These are phyloP conservation scores for Xyrichtys novacula DNA, from an alignment of 2,797 vertebrate genomes.

Conservation along the genomic window DNA sequence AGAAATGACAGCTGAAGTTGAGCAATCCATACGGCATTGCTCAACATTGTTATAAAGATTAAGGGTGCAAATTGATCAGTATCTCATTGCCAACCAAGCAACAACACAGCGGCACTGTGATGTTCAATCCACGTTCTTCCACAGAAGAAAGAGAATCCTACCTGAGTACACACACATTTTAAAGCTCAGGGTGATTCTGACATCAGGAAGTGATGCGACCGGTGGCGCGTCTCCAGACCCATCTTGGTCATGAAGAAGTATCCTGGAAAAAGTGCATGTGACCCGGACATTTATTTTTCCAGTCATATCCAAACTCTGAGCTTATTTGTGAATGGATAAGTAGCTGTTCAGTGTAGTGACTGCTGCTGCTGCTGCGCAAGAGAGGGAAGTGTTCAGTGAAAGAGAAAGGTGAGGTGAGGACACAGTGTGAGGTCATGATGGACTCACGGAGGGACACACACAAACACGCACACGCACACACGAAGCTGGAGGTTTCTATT, in stretches of 20 bases:
- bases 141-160: neutral
- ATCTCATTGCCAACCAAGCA: constrained; percentile 8
- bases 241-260: neutral
- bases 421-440: neutral
- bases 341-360: neutral
- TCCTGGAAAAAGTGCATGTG: constrained; percentile 19
- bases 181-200: neutral
- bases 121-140: neutral
- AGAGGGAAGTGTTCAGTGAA: neutral
- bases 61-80: constrained; percentile 20
- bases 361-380: neutral
- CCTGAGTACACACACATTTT: neutral
- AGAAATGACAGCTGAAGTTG: neutral
- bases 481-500: neutral
- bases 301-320: neutral
- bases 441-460: no score
- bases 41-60: constrained; percentile 28
- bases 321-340: neutral
- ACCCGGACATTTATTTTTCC: constrained; percentile 9
- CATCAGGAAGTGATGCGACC: constrained; percentile 29
- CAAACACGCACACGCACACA: no score
- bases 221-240: neutral
- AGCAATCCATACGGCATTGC: constrained; percentile 13
- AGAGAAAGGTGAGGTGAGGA: neutral
- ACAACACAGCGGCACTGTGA: constrained; percentile 2